phyloP scores from a whole-genome alignment of 2,797 vertebrate species.

The Spea hammondii region DNA sequence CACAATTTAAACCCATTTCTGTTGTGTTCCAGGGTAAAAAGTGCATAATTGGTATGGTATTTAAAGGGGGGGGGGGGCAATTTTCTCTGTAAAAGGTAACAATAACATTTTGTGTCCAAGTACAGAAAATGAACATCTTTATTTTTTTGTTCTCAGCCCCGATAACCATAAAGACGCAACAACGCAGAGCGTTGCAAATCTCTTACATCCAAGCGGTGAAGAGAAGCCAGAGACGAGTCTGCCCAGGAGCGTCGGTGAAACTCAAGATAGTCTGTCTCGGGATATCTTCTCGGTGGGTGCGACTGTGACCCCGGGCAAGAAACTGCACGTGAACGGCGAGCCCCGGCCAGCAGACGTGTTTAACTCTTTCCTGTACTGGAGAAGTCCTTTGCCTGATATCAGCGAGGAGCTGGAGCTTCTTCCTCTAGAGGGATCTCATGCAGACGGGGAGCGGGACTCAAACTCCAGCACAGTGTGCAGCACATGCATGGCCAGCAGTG shows the following conservation, averaged over 20 bases:
- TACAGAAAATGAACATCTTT: background rate
- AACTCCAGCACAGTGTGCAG: background rate
- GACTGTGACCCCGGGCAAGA: constrained; percentile 41
- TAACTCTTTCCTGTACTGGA: constrained; percentile 84
- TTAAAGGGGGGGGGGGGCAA: no score
- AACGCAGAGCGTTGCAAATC: background rate
- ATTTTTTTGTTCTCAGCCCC: background rate
- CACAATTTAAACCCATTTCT: no score
- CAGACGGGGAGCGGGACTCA: constrained; percentile 32
- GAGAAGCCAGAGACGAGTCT: background rate
- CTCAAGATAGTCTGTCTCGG: constrained; percentile 45
- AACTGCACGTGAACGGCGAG: constrained; percentile 51
- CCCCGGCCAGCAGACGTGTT: constrained; percentile 70
- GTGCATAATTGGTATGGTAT: no score
- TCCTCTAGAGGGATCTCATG: constrained; percentile 58
- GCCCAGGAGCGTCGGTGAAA: constrained; percentile 49
- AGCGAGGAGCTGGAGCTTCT: constrained; percentile 81
- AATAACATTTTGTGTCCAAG: no score
- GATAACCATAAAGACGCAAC: background rate
- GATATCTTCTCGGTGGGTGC: constrained; percentile 54
- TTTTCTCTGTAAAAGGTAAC: no score
- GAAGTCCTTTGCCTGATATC: constrained; percentile 82
- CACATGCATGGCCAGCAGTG: constrained; percentile 74
- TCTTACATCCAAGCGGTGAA: background rate
- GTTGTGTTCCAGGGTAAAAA: no score